Percentiles rank a stretch among this genome's conserved stretches.
Conservation (phyloP, 2,888 invertebrate genomes). For the Linnaemya vulpina region DNA sequence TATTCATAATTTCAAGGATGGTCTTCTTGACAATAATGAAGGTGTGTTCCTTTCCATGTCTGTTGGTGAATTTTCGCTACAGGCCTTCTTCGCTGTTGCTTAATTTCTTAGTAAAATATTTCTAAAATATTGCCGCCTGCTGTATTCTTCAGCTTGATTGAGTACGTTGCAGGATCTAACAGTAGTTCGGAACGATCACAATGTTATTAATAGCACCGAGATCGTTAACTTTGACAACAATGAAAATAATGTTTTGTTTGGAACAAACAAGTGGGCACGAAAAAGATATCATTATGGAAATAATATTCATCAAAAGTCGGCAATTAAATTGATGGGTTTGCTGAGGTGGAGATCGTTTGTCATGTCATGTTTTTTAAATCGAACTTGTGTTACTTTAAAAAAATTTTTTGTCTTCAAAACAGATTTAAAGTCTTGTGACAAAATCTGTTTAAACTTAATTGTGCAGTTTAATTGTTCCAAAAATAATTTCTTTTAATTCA, state of each 20-base stretch:
- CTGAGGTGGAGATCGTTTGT: too few relatives aligned
- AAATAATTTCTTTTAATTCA: too few relatives aligned
- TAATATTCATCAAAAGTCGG: too few relatives aligned
- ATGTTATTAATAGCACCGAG: slow-evolving; percentile 18
- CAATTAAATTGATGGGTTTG: too few relatives aligned
- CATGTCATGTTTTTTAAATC: too few relatives aligned
- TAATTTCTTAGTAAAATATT: slow-evolving; percentile 32
- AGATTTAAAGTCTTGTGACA: too few relatives aligned
- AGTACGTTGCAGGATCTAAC: slow-evolving; percentile 23
- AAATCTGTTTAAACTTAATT: too few relatives aligned
- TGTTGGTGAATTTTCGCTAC: slow-evolving; percentile 10
- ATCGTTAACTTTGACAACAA: background rate
- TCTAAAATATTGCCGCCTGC: slow-evolving; percentile 12
- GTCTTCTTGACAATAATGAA: slow-evolving; percentile 43
- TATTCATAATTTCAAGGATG: slow-evolving; percentile 62
- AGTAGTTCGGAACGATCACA: slow-evolving; percentile 29
- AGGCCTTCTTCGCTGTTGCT: slow-evolving; percentile 26
- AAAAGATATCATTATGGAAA: too few relatives aligned
- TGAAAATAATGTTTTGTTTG: background rate
- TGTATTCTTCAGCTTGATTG: background rate
- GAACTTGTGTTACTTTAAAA: too few relatives aligned
- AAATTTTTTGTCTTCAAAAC: too few relatives aligned
- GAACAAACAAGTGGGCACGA: too few relatives aligned
- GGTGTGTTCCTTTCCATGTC: slow-evolving; percentile 46
- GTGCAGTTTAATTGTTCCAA: too few relatives aligned